A percentile compares a stretch with the other conserved stretches of the same genome.
Conservation (phyloP, 2,797 vertebrate species). For the Hyperoplus lanceolatus region DNA sequence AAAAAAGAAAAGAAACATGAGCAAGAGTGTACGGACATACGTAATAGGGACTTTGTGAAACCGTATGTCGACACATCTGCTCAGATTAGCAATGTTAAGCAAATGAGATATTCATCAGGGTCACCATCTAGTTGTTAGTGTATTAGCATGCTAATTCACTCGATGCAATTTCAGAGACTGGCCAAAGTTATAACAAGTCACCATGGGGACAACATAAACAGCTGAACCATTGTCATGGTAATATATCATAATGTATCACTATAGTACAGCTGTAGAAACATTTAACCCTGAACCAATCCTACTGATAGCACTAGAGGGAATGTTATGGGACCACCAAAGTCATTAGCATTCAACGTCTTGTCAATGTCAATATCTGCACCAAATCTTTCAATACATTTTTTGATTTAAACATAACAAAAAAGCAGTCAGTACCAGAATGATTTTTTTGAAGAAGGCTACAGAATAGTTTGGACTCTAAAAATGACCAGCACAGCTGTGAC, state of each 20-base stretch:
- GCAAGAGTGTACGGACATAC: background rate
- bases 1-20: too few species aligned
- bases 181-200: background rate
- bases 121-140: background rate
- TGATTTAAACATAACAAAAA: background rate
- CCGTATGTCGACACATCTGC: background rate
- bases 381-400: background rate
- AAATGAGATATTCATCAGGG: background rate
- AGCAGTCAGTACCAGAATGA: background rate
- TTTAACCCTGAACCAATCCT: background rate
- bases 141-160: background rate
- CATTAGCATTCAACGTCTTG: background rate
- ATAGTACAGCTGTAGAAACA: background rate
- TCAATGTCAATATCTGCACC: background rate
- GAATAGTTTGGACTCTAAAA: constrained; percentile 11
- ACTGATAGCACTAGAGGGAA: background rate
- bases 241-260: background rate
- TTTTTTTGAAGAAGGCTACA: background rate
- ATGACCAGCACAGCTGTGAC: constrained; percentile 16
- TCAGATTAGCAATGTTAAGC: background rate
- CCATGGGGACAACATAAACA: background rate
- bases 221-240: background rate
- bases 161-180: background rate
- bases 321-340: background rate
- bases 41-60: background rate